phyloP scores from a whole-genome alignment of 2,113 vertebrate genomes.

The Porphyrio hochstetteri region DNA sequence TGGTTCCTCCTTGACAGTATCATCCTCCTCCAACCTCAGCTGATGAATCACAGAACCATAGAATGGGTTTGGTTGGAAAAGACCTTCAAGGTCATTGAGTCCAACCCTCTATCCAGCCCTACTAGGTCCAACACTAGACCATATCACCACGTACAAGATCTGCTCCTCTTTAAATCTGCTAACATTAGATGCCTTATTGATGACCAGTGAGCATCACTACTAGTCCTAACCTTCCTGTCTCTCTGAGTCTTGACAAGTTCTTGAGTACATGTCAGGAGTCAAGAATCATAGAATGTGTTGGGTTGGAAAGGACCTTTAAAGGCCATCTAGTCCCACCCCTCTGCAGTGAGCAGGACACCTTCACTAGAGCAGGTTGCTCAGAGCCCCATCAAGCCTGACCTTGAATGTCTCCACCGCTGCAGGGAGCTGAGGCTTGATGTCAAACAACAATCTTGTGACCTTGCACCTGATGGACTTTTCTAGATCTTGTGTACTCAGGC shows the following conservation, averaged over 20 bases:
- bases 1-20: not conserved
- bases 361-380: too few species aligned
- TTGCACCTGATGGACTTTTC: not conserved
- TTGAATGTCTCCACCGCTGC: not conserved
- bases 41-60: not conserved
- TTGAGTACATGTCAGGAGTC: not conserved
- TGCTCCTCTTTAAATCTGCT: not conserved
- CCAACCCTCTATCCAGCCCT: too few species aligned
- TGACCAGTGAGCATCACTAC: not conserved
- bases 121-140: too few species aligned
- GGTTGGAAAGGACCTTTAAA: too few species aligned
- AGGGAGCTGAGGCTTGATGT: not conserved
- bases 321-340: too few species aligned
- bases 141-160: too few species aligned
- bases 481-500: not conserved
- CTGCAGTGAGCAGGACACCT: too few species aligned
- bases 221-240: too few species aligned
- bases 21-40: not conserved
- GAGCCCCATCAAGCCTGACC: too few species aligned
- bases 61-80: too few species aligned
- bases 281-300: not conserved
- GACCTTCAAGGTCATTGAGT: too few species aligned
- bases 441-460: not conserved
- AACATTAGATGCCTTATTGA: not conserved
- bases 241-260: not conserved